Evolutionary conservation across 2,888 invertebrate species (phyloP), one percentile per base, ranked within the genome.

Genomic region (Rhamphomyia laevipes): DNA sequence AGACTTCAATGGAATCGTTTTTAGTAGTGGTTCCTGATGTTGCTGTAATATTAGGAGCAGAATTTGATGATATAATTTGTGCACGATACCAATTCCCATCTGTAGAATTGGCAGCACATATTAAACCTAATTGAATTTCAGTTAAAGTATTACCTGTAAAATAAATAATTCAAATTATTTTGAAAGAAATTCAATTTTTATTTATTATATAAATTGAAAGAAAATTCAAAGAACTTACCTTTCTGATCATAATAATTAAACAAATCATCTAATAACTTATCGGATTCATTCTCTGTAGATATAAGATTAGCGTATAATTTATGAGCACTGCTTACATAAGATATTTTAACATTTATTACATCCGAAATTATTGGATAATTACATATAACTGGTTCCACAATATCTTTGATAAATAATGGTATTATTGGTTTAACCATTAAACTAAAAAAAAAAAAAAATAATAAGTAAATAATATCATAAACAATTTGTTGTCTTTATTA

Each of bases 31-130:
- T 30, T 30, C n/a, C n/a, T n/a, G n/a, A 6, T 27, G 23, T 9
- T 6, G 6, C 9, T 27, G 23, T 27, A 27, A 7, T 27, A 7
- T 27, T 27, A 6, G 74, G 31, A 16, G 33, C n/a, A 15, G 21
- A 13, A 13, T 18, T 16, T 10, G 38, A 50, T 17, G 57, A 54
- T 12, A 73, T 35, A 17, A 84, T 73, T 52, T 73, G 74, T 4
- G 77, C 82, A 43, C 86, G 74, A 61, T 85, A 85, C 82, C 85
- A 86, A 63, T 81, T 81, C 3, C 74, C 76, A 62, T 85, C 84
- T 0, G 59, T 59, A 4, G 78, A 77, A 45, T 74, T 74, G 0
- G 77, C 81, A 0, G 77, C 84, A 60, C 84, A 86, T 1, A 82
- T 52, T 3, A 63, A 64, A 31, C 76, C 78, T 2, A 68, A 63